phyloP scores from a whole-genome alignment of 2,888 invertebrate genomes.

The Mythimna loreyi region DNA sequence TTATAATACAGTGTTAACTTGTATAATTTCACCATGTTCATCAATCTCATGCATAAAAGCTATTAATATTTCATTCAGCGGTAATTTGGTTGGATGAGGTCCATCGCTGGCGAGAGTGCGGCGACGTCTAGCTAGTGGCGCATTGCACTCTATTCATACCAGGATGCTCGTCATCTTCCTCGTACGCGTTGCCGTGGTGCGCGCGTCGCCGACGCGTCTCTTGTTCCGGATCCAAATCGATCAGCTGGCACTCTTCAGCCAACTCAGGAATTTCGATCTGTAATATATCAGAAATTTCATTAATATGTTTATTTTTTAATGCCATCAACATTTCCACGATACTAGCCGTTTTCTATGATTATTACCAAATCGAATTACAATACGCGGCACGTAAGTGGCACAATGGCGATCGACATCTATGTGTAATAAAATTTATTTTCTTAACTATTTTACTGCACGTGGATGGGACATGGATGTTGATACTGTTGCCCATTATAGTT shows the following conservation, averaged over 20 bases:
- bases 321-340: background rate
- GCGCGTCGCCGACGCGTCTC: slow-evolving; percentile 92
- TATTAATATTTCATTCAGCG: slow-evolving; percentile 54
- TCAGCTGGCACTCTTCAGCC: slow-evolving; percentile 94
- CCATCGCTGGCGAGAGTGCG: slow-evolving; percentile 50
- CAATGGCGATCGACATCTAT: too few relatives aligned
- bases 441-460: too few relatives aligned
- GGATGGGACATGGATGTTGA: too few relatives aligned
- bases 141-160: slow-evolving; percentile 95
- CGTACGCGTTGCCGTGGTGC: slow-evolving; percentile 92
- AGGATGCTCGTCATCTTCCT: slow-evolving; percentile 94
- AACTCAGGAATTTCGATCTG: slow-evolving; percentile 93
- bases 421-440: too few relatives aligned
- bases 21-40: slow-evolving; percentile 24
- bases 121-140: slow-evolving; percentile 92
- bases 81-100: slow-evolving; percentile 54
- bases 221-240: slow-evolving; percentile 95
- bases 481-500: too few relatives aligned
- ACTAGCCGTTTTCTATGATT: background rate
- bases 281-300: slow-evolving; percentile 8
- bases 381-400: too few relatives aligned
- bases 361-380: slow-evolving; percentile 18
- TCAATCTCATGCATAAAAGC: slow-evolving; percentile 38
- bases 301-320: background rate
- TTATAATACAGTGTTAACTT: slow-evolving; percentile 16